Evolutionary conservation across 2,113 vertebrate species (phyloP).

Genomic region (Hymenochirus boettgeri): DNA sequence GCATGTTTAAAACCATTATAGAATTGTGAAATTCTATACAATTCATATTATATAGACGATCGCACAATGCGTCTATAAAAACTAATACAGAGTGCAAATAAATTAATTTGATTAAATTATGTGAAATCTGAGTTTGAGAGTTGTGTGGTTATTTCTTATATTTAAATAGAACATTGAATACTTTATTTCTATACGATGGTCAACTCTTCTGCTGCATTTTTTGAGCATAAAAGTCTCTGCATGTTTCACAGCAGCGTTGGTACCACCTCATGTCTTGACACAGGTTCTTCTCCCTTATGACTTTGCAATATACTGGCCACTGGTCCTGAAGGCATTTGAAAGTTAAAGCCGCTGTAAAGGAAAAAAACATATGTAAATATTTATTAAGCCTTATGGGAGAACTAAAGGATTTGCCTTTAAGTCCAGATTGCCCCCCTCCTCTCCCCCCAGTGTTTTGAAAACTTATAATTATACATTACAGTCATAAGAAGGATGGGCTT

Average conservation of each 20-base stretch:
- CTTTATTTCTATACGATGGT: conserved; percentile 53
- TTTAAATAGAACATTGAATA: conserved; percentile 63
- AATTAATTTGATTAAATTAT: conserved; percentile 82
- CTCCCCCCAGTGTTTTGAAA: no score
- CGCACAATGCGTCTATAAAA: no score
- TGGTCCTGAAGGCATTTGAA: conserved; percentile 72
- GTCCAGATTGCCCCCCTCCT: no score
- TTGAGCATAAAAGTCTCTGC: conserved; percentile 73
- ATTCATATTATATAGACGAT: no score
- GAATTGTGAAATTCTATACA: no score
- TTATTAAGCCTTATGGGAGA: no score
- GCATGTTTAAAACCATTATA: no score
- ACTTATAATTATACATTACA: no score
- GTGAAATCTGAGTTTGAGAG: conserved; percentile 58
- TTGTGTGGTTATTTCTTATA: conserved; percentile 48
- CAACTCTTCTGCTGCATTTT: conserved; percentile 73
- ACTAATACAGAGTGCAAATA: no score
- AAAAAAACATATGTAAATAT: no score
- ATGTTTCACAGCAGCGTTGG: conserved; percentile 71
- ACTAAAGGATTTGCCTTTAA: no score
- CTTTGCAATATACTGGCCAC: conserved; percentile 71
- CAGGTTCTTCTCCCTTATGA: conserved; percentile 70
- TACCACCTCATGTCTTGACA: conserved; percentile 75
- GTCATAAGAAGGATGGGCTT: no score
- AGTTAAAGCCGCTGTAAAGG: conserved; percentile 59